Evolutionary conservation across 2,888 invertebrate genomes (phyloP).

Genomic region (Diplazon laetatorius): DNA sequence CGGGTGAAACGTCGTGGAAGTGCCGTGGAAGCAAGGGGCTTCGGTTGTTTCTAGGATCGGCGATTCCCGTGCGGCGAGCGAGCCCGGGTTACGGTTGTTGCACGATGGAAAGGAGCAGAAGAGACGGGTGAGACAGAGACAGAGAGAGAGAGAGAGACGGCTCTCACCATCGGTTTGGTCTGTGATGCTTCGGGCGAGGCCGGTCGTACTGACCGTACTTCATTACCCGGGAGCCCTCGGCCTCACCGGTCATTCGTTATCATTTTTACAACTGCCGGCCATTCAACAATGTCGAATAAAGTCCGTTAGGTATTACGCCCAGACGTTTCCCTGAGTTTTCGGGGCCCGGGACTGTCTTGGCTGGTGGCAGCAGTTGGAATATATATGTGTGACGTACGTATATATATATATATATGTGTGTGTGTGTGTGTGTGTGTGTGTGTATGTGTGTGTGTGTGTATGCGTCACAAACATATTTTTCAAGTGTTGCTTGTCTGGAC

Average conservation of each 20-base stretch:
- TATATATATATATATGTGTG: too few relatives aligned
- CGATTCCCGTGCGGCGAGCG: conserved; percentile 68
- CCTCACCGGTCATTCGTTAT: conserved; percentile 82
- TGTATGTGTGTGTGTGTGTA: too few relatives aligned
- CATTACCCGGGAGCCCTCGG: conserved; percentile 80
- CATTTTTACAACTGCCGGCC: conserved; percentile 83
- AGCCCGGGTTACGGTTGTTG: conserved; percentile 71
- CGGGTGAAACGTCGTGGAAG: conserved; percentile 70
- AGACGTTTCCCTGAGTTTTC: conserved; percentile 53
- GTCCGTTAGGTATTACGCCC: conserved; percentile 82
- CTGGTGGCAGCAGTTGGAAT: too few relatives aligned
- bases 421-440: too few relatives aligned
- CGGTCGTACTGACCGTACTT: conserved; percentile 80
- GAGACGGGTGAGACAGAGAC: too few relatives aligned
- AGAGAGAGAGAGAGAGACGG: conserved; percentile 28
- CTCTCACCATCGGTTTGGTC: conserved; percentile 35
- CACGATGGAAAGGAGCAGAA: conserved; percentile 11
- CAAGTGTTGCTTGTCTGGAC: too few relatives aligned
- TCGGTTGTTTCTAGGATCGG: conserved; percentile 67
- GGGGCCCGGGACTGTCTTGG: too few relatives aligned
- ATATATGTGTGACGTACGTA: too few relatives aligned
- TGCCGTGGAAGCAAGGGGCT: conserved; percentile 54
- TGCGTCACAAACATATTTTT: too few relatives aligned
- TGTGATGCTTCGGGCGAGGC: conserved; percentile 44
- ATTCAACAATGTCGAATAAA: conserved; percentile 83